These are phyloP conservation scores for Characodon lateralis DNA, from an alignment of 2,797 vertebrate species.

Conservation along the genomic window DNA sequence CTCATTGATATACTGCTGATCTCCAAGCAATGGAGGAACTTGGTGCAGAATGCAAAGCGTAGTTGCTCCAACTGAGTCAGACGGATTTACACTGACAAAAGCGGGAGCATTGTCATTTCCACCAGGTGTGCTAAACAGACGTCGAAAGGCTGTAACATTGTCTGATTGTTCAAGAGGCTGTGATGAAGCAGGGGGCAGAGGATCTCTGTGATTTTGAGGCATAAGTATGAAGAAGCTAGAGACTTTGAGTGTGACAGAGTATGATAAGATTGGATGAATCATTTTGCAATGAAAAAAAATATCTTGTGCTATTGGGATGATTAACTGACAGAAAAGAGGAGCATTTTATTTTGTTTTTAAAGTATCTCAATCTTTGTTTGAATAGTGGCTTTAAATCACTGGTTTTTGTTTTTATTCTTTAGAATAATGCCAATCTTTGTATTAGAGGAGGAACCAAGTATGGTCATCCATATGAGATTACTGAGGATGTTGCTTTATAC, in stretches of 20 bases:
- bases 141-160: slow-evolving; percentile 4
- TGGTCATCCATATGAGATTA: not conserved
- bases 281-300: slow-evolving; percentile 15
- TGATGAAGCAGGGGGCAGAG: not conserved
- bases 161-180: slow-evolving; percentile 14
- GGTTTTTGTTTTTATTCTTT: not conserved
- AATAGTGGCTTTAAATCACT: not conserved
- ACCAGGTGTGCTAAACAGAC: slow-evolving; percentile 9
- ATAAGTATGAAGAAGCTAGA: slow-evolving; percentile 7
- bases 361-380: slow-evolving; percentile 1
- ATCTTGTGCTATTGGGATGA: slow-evolving; percentile 30
- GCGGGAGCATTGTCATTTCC: not conserved
- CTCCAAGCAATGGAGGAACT: not conserved
- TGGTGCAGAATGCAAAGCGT: not conserved
- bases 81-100: slow-evolving; percentile 13
- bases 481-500: not conserved
- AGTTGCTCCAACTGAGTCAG: not conserved
- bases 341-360: slow-evolving; percentile 45
- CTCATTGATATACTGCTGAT: not conserved
- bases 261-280: slow-evolving; percentile 51
- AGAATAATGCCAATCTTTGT: not conserved
- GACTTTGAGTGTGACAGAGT: slow-evolving; percentile 42
- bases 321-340: slow-evolving; percentile 33
- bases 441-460: not conserved
- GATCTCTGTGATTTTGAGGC: not conserved